Evolutionary conservation across 2,888 invertebrate genomes (phyloP).

Genomic region (Nephrotoma flavescens): DNA sequence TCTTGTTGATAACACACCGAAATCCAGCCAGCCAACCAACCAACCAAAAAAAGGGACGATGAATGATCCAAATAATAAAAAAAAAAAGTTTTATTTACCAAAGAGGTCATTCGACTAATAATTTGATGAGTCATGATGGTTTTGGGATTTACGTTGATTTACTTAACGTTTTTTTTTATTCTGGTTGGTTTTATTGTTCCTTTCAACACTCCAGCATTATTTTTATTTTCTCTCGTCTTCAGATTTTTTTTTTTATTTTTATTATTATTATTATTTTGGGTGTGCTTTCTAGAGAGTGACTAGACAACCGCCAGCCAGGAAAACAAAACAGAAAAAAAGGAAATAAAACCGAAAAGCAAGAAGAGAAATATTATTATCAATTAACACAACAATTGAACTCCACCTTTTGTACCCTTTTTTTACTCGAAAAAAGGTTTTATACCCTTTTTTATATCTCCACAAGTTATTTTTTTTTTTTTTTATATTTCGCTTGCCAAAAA

Average conservation of each 20-base stretch:
- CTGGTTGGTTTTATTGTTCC: background rate
- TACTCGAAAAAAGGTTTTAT: constrained; percentile 3
- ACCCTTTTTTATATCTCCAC: constrained; percentile 1
- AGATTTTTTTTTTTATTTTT: background rate
- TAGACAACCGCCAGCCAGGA: background rate
- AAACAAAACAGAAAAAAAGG: background rate
- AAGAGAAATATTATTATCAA: constrained; percentile 3
- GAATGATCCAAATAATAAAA: constrained; percentile 1
- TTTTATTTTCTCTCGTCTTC: background rate
- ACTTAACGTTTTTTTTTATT: background rate
- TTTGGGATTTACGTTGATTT: constrained; percentile 3
- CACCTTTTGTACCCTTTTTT: constrained; percentile 3
- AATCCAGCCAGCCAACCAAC: background rate
- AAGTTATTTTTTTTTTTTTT: background rate
- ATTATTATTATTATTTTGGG: background rate
- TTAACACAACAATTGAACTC: constrained; percentile 4
- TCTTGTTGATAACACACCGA: background rate
- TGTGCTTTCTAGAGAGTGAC: background rate
- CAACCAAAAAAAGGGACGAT: background rate
- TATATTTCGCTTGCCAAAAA: background rate
- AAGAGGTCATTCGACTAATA: constrained; percentile 1
- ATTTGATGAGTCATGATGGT: constrained; percentile 4
- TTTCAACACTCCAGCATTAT: background rate
- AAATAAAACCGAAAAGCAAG: background rate
- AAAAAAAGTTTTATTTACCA: background rate